A percentile compares a stretch with the other conserved stretches of the same genome.
phyloP scores from a whole-genome alignment of 2,797 vertebrate genomes.

The Siniperca obscura region DNA sequence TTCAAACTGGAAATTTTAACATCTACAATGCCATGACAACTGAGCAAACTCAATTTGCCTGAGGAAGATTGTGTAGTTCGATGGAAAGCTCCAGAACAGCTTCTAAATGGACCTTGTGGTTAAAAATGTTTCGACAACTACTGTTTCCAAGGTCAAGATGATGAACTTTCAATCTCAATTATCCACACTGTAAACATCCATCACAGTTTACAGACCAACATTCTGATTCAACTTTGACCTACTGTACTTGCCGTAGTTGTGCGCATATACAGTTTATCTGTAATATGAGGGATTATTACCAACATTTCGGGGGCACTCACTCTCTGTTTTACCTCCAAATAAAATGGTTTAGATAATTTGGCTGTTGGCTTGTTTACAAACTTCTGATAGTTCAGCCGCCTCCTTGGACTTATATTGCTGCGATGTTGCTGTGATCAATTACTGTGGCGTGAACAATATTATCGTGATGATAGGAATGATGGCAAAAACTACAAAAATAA shows the following conservation, averaged over 20 bases:
- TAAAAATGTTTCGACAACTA: neutral
- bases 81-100: neutral
- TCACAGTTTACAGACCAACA: neutral
- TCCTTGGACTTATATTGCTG: neutral
- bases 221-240: neutral
- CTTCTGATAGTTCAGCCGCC: too few relatives aligned
- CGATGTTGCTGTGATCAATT: neutral
- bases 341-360: neutral
- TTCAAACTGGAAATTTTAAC: neutral
- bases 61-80: too few relatives aligned
- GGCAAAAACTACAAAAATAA: neutral
- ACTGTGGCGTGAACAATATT: neutral
- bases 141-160: neutral
- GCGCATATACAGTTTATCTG: neutral
- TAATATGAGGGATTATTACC: neutral
- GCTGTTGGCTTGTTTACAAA: neutral
- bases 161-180: neutral
- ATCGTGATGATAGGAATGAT: neutral
- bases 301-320: neutral
- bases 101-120: neutral
- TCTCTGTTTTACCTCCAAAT: neutral
- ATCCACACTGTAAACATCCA: neutral
- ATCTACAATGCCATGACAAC: neutral
- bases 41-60: neutral
- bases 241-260: neutral